Base-by-base conservation (phyloP, 2,113 vertebrate species). In the Equus przewalskii region DNA sequence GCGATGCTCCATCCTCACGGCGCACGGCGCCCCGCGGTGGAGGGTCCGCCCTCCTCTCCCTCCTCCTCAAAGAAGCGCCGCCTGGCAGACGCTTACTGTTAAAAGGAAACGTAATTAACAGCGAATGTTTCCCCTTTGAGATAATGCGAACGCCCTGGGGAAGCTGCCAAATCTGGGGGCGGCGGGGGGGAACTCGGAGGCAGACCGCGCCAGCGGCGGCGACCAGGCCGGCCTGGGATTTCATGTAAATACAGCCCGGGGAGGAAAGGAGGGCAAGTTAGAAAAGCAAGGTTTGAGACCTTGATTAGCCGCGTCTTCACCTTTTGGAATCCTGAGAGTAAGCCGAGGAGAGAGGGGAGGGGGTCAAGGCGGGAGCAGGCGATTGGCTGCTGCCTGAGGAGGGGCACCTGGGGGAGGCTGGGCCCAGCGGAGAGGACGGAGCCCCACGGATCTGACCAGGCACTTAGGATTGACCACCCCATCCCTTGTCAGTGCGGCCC, bases 21-120 rank as follows among this genome's bases (percentile, higher is more conserved):
- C 14, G 51, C 24, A 22, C 6, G 5, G 26, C 1, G 24, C 24
- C 36, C 4, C 0, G 30, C 13, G 2, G 18, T 0, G 10, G 2
- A 6, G 44, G 13, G 10, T 80, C 56, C 36, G 30, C 56, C 2
- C 13, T 26, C 46, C 3, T 64, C 33, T 70, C 11, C 19, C 19
- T 51, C 14, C 30, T 28, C 18, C 51, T 58, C 15, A 4, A 13
- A 69, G 24, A 44, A n/a, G 49, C 26, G 72, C 28, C 1, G 22
- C 54, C 10, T 4, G 9, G 10, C 41, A 41, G 75, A 56, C 1
- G 33, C 64, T 46, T 6, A 1, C 6, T 13, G 54, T 85, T 79
- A 58, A 41, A 62, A 70, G 44, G 54, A 49, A 36, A 46, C 11
- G 1, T 49, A 26, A 65, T 64, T 30, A 33, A 28, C 19, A 30